Percentiles rank a stretch among this genome's conserved stretches.
Conservation (phyloP, 2,797 vertebrate genomes). For the Notolepis coatsorum region DNA sequence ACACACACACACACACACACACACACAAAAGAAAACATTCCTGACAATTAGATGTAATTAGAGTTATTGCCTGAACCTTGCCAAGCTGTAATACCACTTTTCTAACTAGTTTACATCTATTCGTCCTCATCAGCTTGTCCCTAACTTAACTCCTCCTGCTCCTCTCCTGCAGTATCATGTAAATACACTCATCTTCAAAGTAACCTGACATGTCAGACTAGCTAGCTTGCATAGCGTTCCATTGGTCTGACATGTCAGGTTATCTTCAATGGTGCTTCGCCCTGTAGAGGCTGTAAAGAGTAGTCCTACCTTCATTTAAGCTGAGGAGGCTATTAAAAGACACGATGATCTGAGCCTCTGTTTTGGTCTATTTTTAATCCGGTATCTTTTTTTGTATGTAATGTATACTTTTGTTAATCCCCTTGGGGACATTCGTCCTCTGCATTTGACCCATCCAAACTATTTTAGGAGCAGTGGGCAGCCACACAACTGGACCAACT, state of each 20-base stretch:
- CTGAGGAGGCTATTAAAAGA: too few species aligned
- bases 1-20: too few species aligned
- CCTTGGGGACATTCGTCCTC: too few species aligned
- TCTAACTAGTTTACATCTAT: background rate
- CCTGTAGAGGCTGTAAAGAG: background rate
- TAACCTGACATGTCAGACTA: too few species aligned
- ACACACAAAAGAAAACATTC: constrained; percentile 18
- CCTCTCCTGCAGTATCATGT: background rate
- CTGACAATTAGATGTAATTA: background rate
- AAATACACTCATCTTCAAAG: too few species aligned
- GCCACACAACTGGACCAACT: too few species aligned
- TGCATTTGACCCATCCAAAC: too few species aligned
- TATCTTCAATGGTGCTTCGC: background rate
- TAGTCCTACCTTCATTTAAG: background rate
- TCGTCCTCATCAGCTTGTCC: background rate
- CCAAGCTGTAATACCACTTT: background rate
- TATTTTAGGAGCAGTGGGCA: too few species aligned
- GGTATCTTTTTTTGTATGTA: too few species aligned
- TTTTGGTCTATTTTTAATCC: constrained; percentile 13
- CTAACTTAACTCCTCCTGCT: background rate
- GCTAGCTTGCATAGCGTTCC: too few species aligned
- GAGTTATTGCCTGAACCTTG: constrained; percentile 1
- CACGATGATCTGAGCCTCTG: background rate
- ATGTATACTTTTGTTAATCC: too few species aligned
- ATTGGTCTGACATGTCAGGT: too few species aligned